These are phyloP conservation scores for Cynocephalus volans DNA, from an alignment of 2,113 vertebrate species.

Conservation along the genomic window DNA sequence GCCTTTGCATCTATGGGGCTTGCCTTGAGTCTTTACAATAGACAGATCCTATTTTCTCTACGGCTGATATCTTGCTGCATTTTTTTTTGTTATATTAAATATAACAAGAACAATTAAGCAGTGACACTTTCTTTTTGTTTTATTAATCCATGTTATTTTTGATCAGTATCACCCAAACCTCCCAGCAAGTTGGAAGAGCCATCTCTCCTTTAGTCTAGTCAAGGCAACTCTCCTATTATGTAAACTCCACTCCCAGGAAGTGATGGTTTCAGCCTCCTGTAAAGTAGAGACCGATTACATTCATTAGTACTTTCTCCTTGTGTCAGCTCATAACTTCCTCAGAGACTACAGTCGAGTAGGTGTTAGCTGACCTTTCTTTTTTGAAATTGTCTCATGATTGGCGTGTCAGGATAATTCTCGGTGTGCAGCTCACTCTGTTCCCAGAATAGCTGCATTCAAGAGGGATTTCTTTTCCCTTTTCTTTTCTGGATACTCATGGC, in stretches of 20 bases:
- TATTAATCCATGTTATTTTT: not conserved
- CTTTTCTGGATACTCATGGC: not conserved
- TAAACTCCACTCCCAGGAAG: not conserved
- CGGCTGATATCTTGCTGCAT: not conserved
- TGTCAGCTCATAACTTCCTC: not conserved
- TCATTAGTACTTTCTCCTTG: not conserved
- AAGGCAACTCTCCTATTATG: not conserved
- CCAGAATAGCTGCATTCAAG: constrained; percentile 41
- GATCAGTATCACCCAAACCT: not conserved
- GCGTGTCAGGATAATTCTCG: not conserved
- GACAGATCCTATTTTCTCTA: not conserved
- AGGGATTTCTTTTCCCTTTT: not conserved
- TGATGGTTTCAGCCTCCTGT: not conserved
- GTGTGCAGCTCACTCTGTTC: not conserved
- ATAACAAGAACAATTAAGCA: not conserved
- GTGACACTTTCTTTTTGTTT: not conserved
- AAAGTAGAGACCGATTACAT: not conserved
- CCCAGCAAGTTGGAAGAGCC: not conserved
- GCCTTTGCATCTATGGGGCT: not conserved
- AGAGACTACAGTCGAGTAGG: not conserved
- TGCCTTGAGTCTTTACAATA: not conserved
- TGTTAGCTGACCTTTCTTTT: not conserved
- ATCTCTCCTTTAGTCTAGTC: not conserved
- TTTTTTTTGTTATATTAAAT: not conserved
- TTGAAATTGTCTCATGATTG: constrained; percentile 1